Conservation (phyloP, 2,797 vertebrate genomes). For the Tragopan temminckii region DNA sequence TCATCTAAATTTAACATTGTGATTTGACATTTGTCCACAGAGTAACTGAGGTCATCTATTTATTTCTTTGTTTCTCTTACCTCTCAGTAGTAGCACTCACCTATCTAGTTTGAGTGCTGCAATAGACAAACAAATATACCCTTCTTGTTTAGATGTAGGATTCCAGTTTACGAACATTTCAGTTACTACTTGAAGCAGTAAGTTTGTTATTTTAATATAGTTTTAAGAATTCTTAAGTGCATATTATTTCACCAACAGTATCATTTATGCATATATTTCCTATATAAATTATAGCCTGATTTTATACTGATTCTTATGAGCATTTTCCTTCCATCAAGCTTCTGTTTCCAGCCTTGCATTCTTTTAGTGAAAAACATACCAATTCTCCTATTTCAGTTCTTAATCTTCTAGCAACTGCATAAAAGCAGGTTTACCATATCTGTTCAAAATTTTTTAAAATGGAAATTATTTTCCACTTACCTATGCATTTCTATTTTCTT, state of each 20-base stretch:
- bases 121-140: not conserved
- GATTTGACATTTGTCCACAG: not conserved
- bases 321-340: not conserved
- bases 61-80: not conserved
- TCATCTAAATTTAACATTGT: not conserved
- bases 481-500: not conserved
- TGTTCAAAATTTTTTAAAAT: not conserved
- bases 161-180: not conserved
- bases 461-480: not conserved
- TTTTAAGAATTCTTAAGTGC: not conserved
- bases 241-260: not conserved
- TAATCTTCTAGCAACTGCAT: not conserved
- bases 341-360: not conserved
- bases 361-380: not conserved
- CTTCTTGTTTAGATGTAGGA: not conserved
- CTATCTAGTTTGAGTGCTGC: not conserved
- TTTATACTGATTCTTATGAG: not conserved
- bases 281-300: not conserved
- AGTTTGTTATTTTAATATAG: not conserved
- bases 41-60: not conserved
- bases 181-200: not conserved
- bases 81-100: not conserved
- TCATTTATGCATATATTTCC: not conserved
- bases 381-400: not conserved
- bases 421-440: not conserved